Percentiles rank a stretch among this genome's conserved stretches.
These are phyloP conservation scores for Pelobates fuscus DNA, from an alignment of 2,113 vertebrate species.

Conservation along the genomic window DNA sequence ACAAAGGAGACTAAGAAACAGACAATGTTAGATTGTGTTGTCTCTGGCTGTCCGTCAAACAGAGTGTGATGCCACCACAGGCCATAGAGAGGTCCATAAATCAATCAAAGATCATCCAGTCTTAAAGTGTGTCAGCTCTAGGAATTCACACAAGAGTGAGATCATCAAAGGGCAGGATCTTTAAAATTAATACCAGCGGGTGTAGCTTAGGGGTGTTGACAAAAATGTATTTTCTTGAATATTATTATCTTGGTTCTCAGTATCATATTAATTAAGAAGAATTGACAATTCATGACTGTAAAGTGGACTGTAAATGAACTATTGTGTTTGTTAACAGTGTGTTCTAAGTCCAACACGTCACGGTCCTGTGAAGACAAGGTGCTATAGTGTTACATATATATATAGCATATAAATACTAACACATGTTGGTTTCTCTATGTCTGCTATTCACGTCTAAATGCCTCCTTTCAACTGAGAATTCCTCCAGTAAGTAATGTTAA, in stretches of 20 bases:
- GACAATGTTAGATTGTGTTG: no score
- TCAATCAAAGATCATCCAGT: no score
- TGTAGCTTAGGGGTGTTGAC: not conserved
- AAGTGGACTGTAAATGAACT: not conserved
- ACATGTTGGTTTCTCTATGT: slow-evolving; percentile 31
- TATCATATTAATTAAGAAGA: not conserved
- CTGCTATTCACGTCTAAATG: slow-evolving; percentile 38
- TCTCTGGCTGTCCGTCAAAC: no score
- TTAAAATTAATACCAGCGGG: not conserved
- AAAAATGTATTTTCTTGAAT: not conserved
- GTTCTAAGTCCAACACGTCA: not conserved
- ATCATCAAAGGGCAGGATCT: no score
- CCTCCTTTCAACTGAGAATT: slow-evolving; percentile 38
- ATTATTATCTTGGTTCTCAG: not conserved
- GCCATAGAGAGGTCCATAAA: no score
- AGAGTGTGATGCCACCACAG: no score
- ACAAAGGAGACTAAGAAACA: no score
- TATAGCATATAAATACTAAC: slow-evolving; percentile 38
- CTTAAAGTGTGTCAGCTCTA: no score
- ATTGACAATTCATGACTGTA: not conserved
- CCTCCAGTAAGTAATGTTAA: slow-evolving; percentile 43
- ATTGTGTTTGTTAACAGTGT: slow-evolving; percentile 1
- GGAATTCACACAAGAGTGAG: no score
- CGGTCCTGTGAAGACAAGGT: slow-evolving; percentile 19
- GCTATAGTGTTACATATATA: slow-evolving; percentile 37